Conservation (phyloP, 2,113 vertebrate genomes). For the Sphaerodactylus townsendi region DNA sequence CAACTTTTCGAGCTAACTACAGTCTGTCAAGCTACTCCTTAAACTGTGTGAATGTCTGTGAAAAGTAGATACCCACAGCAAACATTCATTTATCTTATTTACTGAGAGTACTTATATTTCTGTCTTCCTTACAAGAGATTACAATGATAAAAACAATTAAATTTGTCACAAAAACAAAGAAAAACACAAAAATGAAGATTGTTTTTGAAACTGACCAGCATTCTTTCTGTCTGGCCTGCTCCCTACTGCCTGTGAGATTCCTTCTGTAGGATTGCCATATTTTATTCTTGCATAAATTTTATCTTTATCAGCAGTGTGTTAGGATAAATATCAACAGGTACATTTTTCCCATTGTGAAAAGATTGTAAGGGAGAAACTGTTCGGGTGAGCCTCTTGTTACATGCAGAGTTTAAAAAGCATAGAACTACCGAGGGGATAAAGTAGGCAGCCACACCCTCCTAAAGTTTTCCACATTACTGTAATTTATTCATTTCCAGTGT, state of each 20-base stretch:
- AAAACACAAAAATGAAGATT: background rate
- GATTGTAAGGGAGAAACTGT: background rate
- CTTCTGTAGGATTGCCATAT: background rate
- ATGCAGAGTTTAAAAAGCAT: background rate
- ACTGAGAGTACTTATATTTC: no score
- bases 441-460: background rate
- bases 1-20: background rate
- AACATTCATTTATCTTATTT: no score
- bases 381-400: background rate
- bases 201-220: background rate
- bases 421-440: background rate
- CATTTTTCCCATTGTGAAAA: background rate
- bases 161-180: no score
- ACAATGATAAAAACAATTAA: no score
- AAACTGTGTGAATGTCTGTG: background rate
- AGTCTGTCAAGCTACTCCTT: background rate
- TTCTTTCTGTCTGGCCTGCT: background rate
- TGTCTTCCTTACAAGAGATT: no score
- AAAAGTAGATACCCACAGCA: background rate
- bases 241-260: background rate
- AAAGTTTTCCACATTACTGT: background rate
- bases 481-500: conserved; percentile 4
- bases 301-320: background rate
- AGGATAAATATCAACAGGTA: background rate
- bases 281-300: background rate